phyloP scores from a whole-genome alignment of 2,888 invertebrate genomes.

The Diplazon laetatorius region DNA sequence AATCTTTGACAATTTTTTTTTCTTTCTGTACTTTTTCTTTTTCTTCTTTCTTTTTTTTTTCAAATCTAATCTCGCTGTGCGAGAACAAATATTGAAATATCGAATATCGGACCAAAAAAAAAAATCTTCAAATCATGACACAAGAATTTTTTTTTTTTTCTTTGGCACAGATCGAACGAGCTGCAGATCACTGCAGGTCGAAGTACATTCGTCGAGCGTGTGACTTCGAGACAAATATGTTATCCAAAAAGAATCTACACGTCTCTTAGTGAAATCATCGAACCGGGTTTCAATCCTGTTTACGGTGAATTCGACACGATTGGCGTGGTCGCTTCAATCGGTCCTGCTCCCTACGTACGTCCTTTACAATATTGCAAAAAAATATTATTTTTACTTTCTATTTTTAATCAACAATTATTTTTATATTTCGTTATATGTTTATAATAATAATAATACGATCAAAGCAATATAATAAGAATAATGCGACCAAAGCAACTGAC shows the following conservation, averaged over 20 bases:
- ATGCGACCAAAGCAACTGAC: no score
- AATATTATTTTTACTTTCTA: no score
- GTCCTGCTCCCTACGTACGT: conserved; percentile 82
- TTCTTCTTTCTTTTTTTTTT: neutral
- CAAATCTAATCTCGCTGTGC: neutral
- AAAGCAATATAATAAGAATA: no score
- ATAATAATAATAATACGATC: no score
- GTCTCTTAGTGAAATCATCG: conserved; percentile 83
- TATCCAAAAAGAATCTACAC: conserved; percentile 81
- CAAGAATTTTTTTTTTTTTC: no score
- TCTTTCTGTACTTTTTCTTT: no score
- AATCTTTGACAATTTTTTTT: no score
- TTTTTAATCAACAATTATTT: no score
- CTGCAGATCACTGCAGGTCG: conserved; percentile 85
- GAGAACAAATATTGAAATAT: neutral
- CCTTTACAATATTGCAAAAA: no score
- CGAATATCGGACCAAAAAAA: no score
- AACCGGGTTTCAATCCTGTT: conserved; percentile 79
- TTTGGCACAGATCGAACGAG: conserved; percentile 82
- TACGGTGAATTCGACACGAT: conserved; percentile 90
- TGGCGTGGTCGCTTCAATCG: conserved; percentile 86
- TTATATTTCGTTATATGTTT: no score
- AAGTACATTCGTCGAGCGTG: conserved; percentile 83
- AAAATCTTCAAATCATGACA: no score
- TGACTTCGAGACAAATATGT: conserved; percentile 65